These are phyloP conservation scores for Lithophane socia DNA, from an alignment of 2,888 invertebrate genomes.

Conservation along the genomic window DNA sequence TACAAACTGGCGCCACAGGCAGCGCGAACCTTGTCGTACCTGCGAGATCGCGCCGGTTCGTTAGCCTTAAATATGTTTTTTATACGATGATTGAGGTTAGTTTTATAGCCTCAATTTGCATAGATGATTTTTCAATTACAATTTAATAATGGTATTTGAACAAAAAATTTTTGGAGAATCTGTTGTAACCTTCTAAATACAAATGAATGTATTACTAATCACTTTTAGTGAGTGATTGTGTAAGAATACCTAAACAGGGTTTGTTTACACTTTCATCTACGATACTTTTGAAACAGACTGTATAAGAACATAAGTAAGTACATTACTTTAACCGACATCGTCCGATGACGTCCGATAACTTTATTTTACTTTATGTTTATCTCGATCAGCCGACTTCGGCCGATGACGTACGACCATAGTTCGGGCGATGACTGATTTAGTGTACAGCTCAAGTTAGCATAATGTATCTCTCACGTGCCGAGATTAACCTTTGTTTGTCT, in stretches of 20 bases:
- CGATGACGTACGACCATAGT: not conserved
- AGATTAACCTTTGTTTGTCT: conserved; percentile 59
- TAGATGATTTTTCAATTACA: not conserved
- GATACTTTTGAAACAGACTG: not conserved
- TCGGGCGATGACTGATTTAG: not conserved
- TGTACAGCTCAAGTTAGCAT: conserved; percentile 34
- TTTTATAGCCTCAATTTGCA: not conserved
- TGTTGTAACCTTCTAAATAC: not conserved
- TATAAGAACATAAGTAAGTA: not conserved
- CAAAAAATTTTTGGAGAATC: not conserved
- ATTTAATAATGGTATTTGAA: not conserved
- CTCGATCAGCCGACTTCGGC: not conserved
- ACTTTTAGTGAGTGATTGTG: not conserved
- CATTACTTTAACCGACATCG: not conserved
- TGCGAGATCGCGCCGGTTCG: no score
- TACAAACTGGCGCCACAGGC: no score
- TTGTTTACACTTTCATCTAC: not conserved
- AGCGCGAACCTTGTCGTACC: no score
- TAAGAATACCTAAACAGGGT: not conserved
- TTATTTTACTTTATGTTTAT: not conserved
- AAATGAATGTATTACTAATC: not conserved
- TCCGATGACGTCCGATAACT: not conserved
- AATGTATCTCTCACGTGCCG: conserved; percentile 56
- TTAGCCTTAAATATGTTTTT: no score
- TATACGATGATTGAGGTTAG: not conserved